phyloP scores from a whole-genome alignment of 2,888 invertebrate genomes.

The Lasioglossum zephyrum region DNA sequence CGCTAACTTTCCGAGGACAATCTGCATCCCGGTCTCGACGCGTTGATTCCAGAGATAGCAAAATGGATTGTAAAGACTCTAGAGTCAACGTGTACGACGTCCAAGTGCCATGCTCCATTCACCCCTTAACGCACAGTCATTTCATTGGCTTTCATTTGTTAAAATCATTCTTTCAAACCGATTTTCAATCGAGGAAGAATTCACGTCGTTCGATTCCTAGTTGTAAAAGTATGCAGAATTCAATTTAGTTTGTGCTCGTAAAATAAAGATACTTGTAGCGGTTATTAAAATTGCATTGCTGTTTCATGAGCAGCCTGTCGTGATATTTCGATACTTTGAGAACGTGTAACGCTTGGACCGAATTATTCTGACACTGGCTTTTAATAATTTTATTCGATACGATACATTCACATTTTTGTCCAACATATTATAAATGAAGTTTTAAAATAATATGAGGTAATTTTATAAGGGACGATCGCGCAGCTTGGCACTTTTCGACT shows the following conservation, averaged over 20 bases:
- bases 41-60: not conserved
- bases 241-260: not conserved
- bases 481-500: not conserved
- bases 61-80: not conserved
- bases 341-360: not conserved
- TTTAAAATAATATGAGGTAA: not conserved
- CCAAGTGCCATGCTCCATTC: not conserved
- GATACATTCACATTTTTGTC: not conserved
- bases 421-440: not conserved
- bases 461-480: not conserved
- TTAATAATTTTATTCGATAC: not conserved
- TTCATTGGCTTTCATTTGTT: not conserved
- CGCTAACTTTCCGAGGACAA: not conserved
- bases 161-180: not conserved
- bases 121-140: not conserved
- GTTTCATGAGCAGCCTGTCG: not conserved
- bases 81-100: not conserved
- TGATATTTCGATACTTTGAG: not conserved
- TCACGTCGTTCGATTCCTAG: too few relatives aligned
- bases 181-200: not conserved
- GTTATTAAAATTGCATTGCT: not conserved
- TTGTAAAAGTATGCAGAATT: too few relatives aligned
- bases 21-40: not conserved
- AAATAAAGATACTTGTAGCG: not conserved
- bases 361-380: not conserved